Percentiles rank a stretch among this genome's conserved stretches.
These are phyloP conservation scores for Aplodontia rufa DNA, from an alignment of 2,113 vertebrate species.

Conservation along the genomic window DNA sequence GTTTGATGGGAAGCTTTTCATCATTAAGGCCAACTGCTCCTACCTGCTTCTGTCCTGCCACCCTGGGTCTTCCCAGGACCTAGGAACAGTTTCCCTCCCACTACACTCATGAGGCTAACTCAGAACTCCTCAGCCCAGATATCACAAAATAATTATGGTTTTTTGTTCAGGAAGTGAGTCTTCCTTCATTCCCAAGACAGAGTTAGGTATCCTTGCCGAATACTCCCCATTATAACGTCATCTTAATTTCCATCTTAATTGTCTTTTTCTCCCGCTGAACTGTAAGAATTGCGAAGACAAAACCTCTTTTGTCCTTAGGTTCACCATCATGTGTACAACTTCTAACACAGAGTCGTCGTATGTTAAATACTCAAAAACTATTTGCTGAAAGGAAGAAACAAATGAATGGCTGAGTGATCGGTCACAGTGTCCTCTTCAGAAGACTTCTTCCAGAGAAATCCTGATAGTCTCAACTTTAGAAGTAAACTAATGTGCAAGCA, in stretches of 20 bases:
- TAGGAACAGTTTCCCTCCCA: neutral
- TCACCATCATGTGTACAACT: neutral
- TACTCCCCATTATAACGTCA: neutral
- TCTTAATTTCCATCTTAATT: neutral
- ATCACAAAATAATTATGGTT: neutral
- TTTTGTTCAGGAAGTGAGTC: neutral
- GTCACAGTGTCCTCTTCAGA: neutral
- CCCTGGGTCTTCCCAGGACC: neutral
- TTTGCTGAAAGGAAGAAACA: neutral
- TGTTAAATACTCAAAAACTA: neutral
- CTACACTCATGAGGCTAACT: neutral
- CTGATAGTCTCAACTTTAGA: neutral
- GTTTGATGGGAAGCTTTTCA: fast-evolving
- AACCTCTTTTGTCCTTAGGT: neutral
- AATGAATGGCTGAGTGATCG: neutral
- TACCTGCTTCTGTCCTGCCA: neutral
- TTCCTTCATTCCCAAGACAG: neutral
- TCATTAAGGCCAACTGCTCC: neutral
- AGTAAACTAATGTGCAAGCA: neutral
- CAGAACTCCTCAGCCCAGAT: fast-evolving
- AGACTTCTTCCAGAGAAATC: neutral
- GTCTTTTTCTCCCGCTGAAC: neutral
- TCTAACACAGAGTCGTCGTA: neutral
- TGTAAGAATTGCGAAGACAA: neutral
- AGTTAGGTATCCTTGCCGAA: neutral